A percentile compares a stretch with the other conserved stretches of the same genome.
Conservation (phyloP, 2,113 vertebrate species). For the Lutjanus erythropterus region DNA sequence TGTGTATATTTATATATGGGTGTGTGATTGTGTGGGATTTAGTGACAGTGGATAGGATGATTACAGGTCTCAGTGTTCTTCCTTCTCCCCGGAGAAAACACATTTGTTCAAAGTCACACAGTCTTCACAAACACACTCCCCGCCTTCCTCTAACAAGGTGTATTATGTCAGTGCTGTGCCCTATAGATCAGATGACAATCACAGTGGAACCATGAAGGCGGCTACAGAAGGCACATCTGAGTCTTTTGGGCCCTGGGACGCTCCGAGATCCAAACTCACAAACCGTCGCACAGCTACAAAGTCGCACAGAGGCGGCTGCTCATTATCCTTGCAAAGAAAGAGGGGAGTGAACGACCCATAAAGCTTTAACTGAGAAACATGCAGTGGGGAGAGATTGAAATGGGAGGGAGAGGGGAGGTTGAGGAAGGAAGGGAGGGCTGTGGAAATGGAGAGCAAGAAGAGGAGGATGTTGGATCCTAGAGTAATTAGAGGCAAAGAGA, state of each 20-base stretch:
- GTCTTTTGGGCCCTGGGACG: constrained; percentile 69
- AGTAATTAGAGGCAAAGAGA: constrained; percentile 77
- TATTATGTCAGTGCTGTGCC: constrained; percentile 74
- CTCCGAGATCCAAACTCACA: constrained; percentile 71
- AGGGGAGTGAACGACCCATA: constrained; percentile 76
- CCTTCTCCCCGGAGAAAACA: constrained; percentile 63
- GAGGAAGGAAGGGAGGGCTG: constrained; percentile 49
- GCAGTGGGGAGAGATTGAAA: constrained; percentile 65
- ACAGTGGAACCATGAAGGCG: constrained; percentile 66
- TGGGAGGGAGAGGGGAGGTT: constrained; percentile 17
- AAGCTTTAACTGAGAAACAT: constrained; percentile 74
- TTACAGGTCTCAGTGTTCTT: constrained; percentile 67
- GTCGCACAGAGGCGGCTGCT: constrained; percentile 74
- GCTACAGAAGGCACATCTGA: constrained; percentile 75
- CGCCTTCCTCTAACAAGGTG: constrained; percentile 77
- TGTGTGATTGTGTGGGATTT: constrained; percentile 41
- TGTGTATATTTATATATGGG: constrained; percentile 9
- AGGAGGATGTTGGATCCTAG: constrained; percentile 66
- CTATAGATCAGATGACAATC: constrained; percentile 81
- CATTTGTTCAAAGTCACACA: constrained; percentile 79
- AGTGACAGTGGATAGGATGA: constrained; percentile 59
- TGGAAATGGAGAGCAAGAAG: constrained; percentile 70
- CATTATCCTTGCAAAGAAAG: constrained; percentile 76
- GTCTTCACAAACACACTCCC: constrained; percentile 58
- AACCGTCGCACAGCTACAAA: constrained; percentile 76